phyloP scores from a whole-genome alignment of 2,888 invertebrate species.

The Agrilus mali region DNA sequence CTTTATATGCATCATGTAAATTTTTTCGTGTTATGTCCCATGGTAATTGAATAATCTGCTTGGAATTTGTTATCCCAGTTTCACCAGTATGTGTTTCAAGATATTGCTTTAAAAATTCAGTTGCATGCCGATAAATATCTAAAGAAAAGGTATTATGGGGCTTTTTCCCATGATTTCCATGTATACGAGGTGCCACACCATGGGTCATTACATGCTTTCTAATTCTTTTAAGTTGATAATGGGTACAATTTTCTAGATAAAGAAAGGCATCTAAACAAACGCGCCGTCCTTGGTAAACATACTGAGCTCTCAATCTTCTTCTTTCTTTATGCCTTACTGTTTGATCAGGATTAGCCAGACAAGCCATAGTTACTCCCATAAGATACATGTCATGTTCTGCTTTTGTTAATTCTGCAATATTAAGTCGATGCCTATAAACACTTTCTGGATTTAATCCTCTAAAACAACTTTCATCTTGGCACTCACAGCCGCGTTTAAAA shows the following conservation, averaged over 20 bases:
- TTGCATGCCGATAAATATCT: constrained; percentile 66
- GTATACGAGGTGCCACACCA: constrained; percentile 64
- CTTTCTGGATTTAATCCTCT: constrained; percentile 60
- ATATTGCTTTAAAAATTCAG: constrained; percentile 62
- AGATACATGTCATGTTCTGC: constrained; percentile 75
- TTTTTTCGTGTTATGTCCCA: constrained; percentile 53
- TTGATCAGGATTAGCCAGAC: constrained; percentile 60
- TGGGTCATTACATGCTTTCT: constrained; percentile 68
- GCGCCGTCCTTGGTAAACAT: constrained; percentile 64
- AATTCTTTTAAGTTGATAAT: constrained; percentile 65
- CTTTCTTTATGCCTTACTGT: constrained; percentile 60
- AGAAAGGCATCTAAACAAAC: constrained; percentile 69
- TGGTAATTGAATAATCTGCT: constrained; percentile 40
- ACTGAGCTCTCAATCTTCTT: constrained; percentile 58
- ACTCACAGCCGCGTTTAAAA: constrained; percentile 61
- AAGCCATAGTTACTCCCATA: constrained; percentile 77
- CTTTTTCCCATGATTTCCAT: constrained; percentile 68
- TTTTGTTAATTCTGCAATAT: constrained; percentile 68
- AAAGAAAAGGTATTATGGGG: constrained; percentile 69
- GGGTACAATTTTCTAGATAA: constrained; percentile 67
- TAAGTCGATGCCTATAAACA: constrained; percentile 62
- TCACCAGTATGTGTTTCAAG: constrained; percentile 51
- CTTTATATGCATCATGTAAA: constrained; percentile 60
- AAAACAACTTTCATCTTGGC: constrained; percentile 64
- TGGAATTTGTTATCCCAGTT: constrained; percentile 38